Conservation (phyloP, 2,797 vertebrate species). For the Synanceia verrucosa region DNA sequence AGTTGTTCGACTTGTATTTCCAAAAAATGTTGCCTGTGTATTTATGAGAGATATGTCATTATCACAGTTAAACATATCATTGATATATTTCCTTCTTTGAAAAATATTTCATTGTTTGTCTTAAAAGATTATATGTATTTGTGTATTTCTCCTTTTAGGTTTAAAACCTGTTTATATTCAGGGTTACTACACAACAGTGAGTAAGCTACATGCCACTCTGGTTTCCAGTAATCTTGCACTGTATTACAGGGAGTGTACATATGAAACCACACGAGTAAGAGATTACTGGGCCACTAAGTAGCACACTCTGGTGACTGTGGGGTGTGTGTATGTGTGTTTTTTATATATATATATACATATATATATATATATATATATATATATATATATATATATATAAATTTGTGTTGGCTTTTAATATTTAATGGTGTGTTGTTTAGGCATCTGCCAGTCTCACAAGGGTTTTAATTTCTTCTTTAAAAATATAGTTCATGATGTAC, state of each 20-base stretch:
- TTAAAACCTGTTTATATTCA: background rate
- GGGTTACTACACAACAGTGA: background rate
- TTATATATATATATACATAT: too few species aligned
- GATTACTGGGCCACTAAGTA: background rate
- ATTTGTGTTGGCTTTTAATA: background rate
- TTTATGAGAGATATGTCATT: too few species aligned
- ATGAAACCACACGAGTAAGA: background rate
- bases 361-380: background rate
- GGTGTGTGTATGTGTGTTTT: too few species aligned
- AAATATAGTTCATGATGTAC: background rate
- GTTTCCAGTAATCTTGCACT: background rate
- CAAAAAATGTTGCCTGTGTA: background rate
- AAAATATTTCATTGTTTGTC: background rate
- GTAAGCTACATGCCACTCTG: background rate
- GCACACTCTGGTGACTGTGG: background rate
- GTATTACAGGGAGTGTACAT: background rate
- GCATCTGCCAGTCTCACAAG: background rate
- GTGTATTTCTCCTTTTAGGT: constrained; percentile 2
- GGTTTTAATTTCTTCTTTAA: constrained; percentile 6
- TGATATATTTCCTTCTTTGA: background rate
- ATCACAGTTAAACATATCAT: background rate
- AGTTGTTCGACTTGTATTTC: background rate
- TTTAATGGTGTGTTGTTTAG: background rate
- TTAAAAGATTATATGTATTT: background rate
- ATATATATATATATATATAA: background rate